A percentile compares a stretch with the other conserved stretches of the same genome.
Conservation (phyloP, 2,888 invertebrate genomes). For the Harpalus rubripes region DNA sequence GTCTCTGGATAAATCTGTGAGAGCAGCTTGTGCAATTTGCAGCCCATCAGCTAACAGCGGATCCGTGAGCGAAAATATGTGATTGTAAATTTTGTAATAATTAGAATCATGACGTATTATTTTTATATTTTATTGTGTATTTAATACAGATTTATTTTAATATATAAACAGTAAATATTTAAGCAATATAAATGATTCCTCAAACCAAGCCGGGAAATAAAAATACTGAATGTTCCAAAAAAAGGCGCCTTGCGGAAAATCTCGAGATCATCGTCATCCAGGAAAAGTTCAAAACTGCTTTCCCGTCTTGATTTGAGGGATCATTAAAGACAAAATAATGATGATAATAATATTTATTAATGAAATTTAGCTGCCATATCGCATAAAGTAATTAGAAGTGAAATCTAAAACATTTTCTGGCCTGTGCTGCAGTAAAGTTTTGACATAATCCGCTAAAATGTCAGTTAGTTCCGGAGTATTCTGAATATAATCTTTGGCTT, state of each 20-base stretch:
- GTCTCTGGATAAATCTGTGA: constrained; percentile 72
- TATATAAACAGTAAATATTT: constrained; percentile 33
- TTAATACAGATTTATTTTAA: constrained; percentile 47
- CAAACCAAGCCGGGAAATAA: too few species aligned
- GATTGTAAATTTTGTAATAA: constrained; percentile 37
- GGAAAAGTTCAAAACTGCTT: too few species aligned
- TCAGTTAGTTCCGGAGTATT: constrained; percentile 81
- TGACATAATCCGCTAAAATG: constrained; percentile 81
- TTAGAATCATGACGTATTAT: constrained; percentile 35
- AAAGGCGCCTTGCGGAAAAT: too few species aligned
- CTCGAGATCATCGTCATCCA: too few species aligned
- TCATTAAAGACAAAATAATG: neutral
- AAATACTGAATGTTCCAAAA: too few species aligned
- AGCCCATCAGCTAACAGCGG: constrained; percentile 69
- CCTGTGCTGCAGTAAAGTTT: constrained; percentile 80
- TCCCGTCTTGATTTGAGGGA: too few species aligned
- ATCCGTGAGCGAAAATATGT: constrained; percentile 67
- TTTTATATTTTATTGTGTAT: constrained; percentile 50
- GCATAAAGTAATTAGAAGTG: constrained; percentile 80
- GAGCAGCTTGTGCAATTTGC: constrained; percentile 75
- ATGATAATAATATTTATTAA: constrained; percentile 1
- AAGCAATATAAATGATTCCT: constrained; percentile 23
- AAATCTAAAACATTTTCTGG: constrained; percentile 79
- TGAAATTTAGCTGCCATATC: constrained; percentile 73
- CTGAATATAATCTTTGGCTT: constrained; percentile 80